Evolutionary conservation across 2,888 invertebrate genomes (phyloP), one percentile per base, ranked within the genome.

Genomic region (Dasysyrphus tricinctus): DNA sequence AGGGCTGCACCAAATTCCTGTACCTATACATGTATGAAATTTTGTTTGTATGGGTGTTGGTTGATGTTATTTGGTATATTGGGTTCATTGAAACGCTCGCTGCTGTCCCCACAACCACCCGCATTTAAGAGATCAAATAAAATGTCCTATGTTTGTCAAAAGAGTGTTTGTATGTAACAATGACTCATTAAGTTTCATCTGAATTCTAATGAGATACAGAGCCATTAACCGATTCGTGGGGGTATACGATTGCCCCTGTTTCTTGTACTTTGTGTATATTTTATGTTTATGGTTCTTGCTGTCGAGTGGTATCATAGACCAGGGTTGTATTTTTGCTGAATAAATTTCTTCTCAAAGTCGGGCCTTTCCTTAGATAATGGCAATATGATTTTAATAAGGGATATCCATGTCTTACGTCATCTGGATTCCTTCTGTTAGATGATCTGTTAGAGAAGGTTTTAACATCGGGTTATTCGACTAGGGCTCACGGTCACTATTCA

Each of bases 171-270:
- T 91, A 89, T 91, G 91, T 91, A 91, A 92, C 91, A 92, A 91
- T 92, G 91, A 92, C 91, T 92, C 92, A 91, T 92, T 91, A 92
- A 92, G 91, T 89, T 91, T 90, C 92, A 91, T 91, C 91, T 92
- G 92, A 91, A 91, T 92, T 91, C 92, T 91, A 91, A 91, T 91
- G 92, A 92, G 91, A 92, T 92, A 91, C 92, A 91, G 90, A 75
- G 70, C 82, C 86, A 86, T 82, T 86, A 86, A 86, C 82, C 82
- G 74, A 74, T 82, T 86, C 39, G 44, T 51, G 70, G 34, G 34
- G 34, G 24, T 24, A 24, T 72, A 37, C 65, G 54, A 74, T 54
- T 82, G 82, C 81, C 72, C 73, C 69, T 72, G 78, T 12, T 59
- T 5, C 61, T 76, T 11, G 44, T 44, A 63, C 24, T 39, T 39